Percentiles rank a stretch among this genome's conserved stretches.
Conservation (phyloP, 2,888 invertebrate species). For the Camponotus fellah region DNA sequence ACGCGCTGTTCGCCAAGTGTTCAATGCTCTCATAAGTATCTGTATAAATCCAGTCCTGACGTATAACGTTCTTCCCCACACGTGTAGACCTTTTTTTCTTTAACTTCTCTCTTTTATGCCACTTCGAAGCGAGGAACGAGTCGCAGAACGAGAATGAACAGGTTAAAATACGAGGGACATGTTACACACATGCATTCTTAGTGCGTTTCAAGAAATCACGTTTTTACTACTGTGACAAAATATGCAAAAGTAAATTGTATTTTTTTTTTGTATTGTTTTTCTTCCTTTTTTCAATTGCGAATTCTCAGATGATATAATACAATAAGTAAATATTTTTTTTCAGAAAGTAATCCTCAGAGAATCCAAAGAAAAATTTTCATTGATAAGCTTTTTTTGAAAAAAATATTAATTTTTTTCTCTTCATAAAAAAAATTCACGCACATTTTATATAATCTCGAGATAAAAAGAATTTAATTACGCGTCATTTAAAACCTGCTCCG, state of each 20-base stretch:
- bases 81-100: not conserved
- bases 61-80: constrained; percentile 37
- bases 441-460: not conserved
- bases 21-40: constrained; percentile 36
- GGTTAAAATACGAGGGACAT: constrained; percentile 25
- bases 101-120: not conserved
- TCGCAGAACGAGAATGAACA: constrained; percentile 37
- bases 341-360: not conserved
- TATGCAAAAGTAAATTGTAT: not conserved
- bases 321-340: not conserved
- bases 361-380: not conserved
- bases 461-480: not conserved
- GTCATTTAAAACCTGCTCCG: not conserved
- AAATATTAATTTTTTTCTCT: not conserved
- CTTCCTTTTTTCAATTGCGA: not conserved
- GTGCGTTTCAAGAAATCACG: constrained; percentile 14
- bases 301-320: not conserved
- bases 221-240: constrained; percentile 31
- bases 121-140: constrained; percentile 9
- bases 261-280: not conserved
- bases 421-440: not conserved
- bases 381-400: not conserved
- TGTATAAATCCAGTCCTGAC: constrained; percentile 36
- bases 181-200: constrained; percentile 14
- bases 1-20: constrained; percentile 7